These are phyloP conservation scores for Cerceris ruficornis DNA, from an alignment of 2,888 invertebrate genomes.

Conservation along the genomic window DNA sequence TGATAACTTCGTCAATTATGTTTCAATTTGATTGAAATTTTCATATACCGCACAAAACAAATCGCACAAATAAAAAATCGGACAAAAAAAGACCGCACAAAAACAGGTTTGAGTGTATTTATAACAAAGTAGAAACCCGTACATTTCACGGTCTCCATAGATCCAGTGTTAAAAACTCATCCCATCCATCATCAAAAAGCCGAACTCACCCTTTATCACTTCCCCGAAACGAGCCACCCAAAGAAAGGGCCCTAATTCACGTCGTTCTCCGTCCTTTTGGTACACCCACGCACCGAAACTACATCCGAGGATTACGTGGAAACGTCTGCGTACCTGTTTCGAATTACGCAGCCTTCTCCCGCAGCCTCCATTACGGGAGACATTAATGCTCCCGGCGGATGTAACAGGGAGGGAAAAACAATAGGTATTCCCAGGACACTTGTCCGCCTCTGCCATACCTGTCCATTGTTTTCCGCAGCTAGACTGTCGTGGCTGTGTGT, in stretches of 20 bases:
- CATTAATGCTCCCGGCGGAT: slow-evolving; percentile 65
- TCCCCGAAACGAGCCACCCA: no score
- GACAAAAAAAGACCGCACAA: no score
- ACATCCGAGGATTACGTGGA: slow-evolving; percentile 51
- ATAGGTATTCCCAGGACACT: slow-evolving; percentile 67
- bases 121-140: no score
- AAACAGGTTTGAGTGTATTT: no score
- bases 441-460: slow-evolving; percentile 60
- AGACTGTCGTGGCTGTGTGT: slow-evolving; percentile 19
- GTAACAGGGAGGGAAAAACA: slow-evolving; percentile 60
- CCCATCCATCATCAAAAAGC: no score
- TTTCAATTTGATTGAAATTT: no score
- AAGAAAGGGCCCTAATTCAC: not conserved
- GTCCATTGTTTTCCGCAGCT: slow-evolving; percentile 53
- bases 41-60: no score
- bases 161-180: no score
- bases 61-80: no score
- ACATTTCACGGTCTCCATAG: no score
- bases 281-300: slow-evolving; percentile 23
- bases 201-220: no score
- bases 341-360: slow-evolving; percentile 47
- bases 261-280: not conserved
- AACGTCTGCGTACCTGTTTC: slow-evolving; percentile 43
- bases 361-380: slow-evolving; percentile 45
- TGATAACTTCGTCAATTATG: no score